A percentile compares a stretch with the other conserved stretches of the same genome.
phyloP scores from a whole-genome alignment of 2,113 vertebrate species.

The Oreochromis niloticus region DNA sequence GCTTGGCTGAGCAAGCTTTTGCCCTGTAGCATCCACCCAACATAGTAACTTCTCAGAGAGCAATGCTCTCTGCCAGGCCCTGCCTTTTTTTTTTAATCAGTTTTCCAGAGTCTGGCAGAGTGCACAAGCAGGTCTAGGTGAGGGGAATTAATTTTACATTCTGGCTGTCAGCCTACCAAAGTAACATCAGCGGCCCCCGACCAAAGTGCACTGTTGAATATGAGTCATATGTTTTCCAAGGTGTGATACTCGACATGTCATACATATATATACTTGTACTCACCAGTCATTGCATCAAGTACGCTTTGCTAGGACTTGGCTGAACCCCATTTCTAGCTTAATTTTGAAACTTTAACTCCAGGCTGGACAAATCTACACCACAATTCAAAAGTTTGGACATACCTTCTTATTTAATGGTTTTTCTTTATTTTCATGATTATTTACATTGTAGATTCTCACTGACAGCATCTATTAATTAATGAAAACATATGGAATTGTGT shows the following conservation, averaged over 20 bases:
- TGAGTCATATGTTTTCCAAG: not conserved
- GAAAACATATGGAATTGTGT: not conserved
- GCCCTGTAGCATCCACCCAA: constrained; percentile 31
- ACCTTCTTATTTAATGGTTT: not conserved
- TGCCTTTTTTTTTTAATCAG: constrained; percentile 31
- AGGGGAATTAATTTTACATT: constrained; percentile 22
- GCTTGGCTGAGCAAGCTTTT: constrained; percentile 28
- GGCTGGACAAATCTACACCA: not conserved
- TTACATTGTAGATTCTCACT: not conserved
- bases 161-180: not conserved
- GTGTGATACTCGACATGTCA: not conserved
- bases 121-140: constrained; percentile 22
- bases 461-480: not conserved
- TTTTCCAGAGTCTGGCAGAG: constrained; percentile 18
- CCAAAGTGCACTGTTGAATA: not conserved
- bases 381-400: not conserved
- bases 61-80: not conserved
- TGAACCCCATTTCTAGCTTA: not conserved
- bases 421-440: not conserved
- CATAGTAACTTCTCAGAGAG: constrained; percentile 18
- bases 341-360: not conserved
- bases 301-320: not conserved
- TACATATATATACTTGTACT: not conserved
- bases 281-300: not conserved
- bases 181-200: not conserved